A percentile compares a stretch with the other conserved stretches of the same genome.
These are phyloP conservation scores for Tenthredo distinguenda DNA, from an alignment of 2,888 invertebrate species.

Conservation along the genomic window DNA sequence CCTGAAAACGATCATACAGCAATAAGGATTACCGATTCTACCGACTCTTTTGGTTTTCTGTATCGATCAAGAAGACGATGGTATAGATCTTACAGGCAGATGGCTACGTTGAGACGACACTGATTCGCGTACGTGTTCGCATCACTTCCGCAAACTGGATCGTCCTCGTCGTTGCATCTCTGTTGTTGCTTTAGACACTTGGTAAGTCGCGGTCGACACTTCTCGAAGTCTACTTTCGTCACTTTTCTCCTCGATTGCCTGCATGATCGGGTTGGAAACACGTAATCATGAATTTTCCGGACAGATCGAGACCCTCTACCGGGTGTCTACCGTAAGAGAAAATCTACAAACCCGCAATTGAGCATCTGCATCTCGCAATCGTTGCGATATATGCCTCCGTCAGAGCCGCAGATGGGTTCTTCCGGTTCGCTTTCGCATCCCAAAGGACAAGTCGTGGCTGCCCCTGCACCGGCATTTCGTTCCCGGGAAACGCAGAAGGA, in stretches of 20 bases:
- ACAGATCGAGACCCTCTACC: neutral
- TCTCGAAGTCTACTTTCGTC: conserved; percentile 88
- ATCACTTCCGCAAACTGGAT: conserved; percentile 94
- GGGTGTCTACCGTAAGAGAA: neutral
- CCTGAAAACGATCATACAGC: conserved; percentile 77
- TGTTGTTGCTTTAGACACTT: conserved; percentile 88
- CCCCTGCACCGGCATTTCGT: conserved; percentile 84
- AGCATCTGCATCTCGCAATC: conserved; percentile 94
- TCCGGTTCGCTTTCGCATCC: conserved; percentile 87
- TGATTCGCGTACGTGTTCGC: conserved; percentile 91
- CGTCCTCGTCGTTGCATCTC: conserved; percentile 83
- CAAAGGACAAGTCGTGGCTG: conserved; percentile 84
- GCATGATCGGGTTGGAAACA: neutral
- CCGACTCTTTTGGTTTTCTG: neutral
- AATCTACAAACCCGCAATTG: conserved; percentile 90
- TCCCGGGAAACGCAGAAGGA: conserved; percentile 92
- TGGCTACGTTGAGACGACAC: conserved; percentile 90
- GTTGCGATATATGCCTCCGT: conserved; percentile 92
- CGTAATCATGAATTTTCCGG: neutral
- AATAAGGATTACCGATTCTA: neutral
- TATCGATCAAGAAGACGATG: neutral
- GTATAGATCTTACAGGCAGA: conserved; percentile 86
- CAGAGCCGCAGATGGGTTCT: conserved; percentile 91
- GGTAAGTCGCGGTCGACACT: conserved; percentile 86
- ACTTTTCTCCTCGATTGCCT: conserved; percentile 81